A percentile compares a stretch with the other conserved stretches of the same genome.
Evolutionary conservation across 2,113 vertebrate species (phyloP).

Genomic region (Scomber scombrus): DNA sequence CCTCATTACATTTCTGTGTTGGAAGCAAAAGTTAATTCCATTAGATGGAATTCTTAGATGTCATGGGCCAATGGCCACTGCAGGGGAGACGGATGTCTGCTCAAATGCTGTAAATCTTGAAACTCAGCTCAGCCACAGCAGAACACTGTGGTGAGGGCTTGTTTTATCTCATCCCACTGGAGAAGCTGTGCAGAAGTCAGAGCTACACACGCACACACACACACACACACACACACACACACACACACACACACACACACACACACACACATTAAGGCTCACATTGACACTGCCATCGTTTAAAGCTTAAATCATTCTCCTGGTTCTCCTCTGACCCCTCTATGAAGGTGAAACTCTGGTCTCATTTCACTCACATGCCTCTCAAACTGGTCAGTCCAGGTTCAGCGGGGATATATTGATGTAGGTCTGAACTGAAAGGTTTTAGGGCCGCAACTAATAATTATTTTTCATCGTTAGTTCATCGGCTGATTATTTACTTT

Average conservation of each 20-base stretch:
- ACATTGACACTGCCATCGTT: slow-evolving; percentile 16
- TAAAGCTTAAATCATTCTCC: slow-evolving; percentile 37
- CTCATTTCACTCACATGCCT: slow-evolving; percentile 12
- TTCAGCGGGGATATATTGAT: background rate
- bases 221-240: background rate
- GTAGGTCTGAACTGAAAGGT: background rate
- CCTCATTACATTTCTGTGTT: slow-evolving; percentile 68
- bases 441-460: background rate
- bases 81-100: slow-evolving; percentile 72
- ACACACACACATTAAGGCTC: background rate
- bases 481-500: no score
- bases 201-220: background rate
- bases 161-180: slow-evolving; percentile 58
- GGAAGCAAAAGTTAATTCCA: slow-evolving; percentile 70
- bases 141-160: slow-evolving; percentile 44
- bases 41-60: slow-evolving; percentile 64
- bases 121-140: slow-evolving; percentile 35
- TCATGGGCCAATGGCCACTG: slow-evolving; percentile 60
- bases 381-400: background rate
- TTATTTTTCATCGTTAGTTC: background rate
- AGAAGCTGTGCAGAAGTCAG: slow-evolving; percentile 24
- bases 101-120: slow-evolving; percentile 64
- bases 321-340: slow-evolving; percentile 26
- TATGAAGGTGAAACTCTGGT: slow-evolving; percentile 27
- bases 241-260: background rate